A percentile compares a stretch with the other conserved stretches of the same genome.
phyloP scores from a whole-genome alignment of 2,797 vertebrate genomes.

The Typhlichthys subterraneus region DNA sequence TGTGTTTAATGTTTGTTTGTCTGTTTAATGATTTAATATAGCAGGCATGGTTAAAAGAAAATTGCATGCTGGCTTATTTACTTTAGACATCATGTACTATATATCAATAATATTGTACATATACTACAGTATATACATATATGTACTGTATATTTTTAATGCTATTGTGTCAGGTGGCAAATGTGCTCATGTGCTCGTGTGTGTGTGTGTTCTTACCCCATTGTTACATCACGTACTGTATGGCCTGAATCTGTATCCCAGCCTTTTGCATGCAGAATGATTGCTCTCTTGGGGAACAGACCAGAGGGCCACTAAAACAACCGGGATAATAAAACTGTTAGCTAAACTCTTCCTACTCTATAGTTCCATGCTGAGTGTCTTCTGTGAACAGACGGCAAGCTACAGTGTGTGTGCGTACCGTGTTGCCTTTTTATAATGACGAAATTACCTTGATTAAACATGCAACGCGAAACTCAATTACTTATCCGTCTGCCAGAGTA shows the following conservation, averaged over 20 bases:
- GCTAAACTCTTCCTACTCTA: conserved; percentile 16
- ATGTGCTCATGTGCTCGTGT: background rate
- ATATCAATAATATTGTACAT: background rate
- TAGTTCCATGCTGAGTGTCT: conserved; percentile 1
- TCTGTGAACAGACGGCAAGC: conserved; percentile 1
- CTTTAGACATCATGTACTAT: too few relatives aligned
- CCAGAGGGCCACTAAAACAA: conserved; percentile 19
- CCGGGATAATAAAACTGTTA: conserved; percentile 7
- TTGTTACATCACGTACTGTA: conserved; percentile 57
- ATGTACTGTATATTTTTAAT: background rate
- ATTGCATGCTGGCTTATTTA: too few relatives aligned
- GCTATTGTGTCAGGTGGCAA: too few relatives aligned
- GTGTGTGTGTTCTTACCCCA: conserved; percentile 43
- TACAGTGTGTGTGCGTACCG: too few relatives aligned
- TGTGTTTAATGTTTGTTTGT: too few relatives aligned
- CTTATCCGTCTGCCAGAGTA: background rate
- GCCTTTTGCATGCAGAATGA: conserved; percentile 18
- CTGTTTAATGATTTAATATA: too few relatives aligned
- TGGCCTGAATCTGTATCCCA: conserved; percentile 37
- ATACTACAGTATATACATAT: conserved; percentile 5
- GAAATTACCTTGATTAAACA: conserved; percentile 2
- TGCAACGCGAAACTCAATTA: background rate
- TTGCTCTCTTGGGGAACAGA: conserved; percentile 34
- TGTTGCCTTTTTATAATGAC: background rate
- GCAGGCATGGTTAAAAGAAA: too few relatives aligned